Percentiles rank a stretch among this genome's conserved stretches.
These are phyloP conservation scores for Lepeophtheirus salmonis DNA, from an alignment of 1,140 invertebrate genomes.

Conservation along the genomic window DNA sequence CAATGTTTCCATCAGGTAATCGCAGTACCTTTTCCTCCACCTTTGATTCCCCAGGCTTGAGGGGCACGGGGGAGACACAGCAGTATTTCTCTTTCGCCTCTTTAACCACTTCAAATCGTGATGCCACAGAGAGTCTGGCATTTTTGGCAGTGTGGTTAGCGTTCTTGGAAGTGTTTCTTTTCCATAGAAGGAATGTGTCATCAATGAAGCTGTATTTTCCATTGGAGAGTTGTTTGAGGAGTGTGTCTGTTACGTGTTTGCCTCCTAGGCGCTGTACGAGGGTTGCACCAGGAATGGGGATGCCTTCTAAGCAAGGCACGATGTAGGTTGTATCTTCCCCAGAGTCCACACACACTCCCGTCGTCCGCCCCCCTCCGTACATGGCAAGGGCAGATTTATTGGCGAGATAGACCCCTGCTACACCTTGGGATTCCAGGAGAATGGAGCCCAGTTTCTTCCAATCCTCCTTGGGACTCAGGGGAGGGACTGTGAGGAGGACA, in stretches of 20 bases:
- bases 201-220: conserved; percentile 18
- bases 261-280: conserved; percentile 10
- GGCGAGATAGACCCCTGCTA: conserved; percentile 6
- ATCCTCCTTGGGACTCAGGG: conserved; percentile 1
- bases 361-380: conserved; percentile 16
- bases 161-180: neutral
- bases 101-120: neutral
- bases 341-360: conserved; percentile 14
- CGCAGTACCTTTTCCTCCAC: conserved; percentile 10
- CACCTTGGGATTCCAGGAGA: neutral
- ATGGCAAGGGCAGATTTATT: conserved; percentile 16
- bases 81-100: conserved; percentile 15
- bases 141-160: neutral
- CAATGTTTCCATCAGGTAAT: conserved; percentile 16
- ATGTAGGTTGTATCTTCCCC: conserved; percentile 17
- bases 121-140: neutral
- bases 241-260: conserved; percentile 10
- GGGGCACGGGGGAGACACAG: neutral
- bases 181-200: conserved; percentile 14
- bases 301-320: conserved; percentile 10
- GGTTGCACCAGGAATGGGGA: conserved; percentile 10
- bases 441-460: conserved; percentile 9
- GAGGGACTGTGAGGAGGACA: conserved; percentile 6
- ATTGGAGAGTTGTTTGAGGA: conserved; percentile 5
- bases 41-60: neutral